phyloP scores from a whole-genome alignment of 2,888 invertebrate genomes.

The Eutolmus rufibarbis region DNA sequence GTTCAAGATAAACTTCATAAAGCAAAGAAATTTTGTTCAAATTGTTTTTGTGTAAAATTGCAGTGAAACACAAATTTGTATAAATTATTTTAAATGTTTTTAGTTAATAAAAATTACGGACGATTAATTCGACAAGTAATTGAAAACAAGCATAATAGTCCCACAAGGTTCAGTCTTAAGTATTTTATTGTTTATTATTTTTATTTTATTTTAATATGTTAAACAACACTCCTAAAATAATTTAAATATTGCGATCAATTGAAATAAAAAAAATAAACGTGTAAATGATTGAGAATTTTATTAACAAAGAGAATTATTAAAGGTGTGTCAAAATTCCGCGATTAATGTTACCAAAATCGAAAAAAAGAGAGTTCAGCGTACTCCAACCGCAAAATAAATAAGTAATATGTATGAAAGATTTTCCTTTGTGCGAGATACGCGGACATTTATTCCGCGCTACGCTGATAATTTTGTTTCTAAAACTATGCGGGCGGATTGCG shows the following conservation, averaged over 20 bases:
- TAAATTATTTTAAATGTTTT: no score
- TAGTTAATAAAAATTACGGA: no score
- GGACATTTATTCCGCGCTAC: background rate
- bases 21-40: background rate
- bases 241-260: background rate
- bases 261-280: background rate
- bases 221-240: background rate
- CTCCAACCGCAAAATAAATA: background rate
- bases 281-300: background rate
- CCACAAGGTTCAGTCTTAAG: background rate
- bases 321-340: background rate
- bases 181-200: no score
- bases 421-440: background rate
- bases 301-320: background rate
- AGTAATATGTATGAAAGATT: background rate
- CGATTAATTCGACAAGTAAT: no score
- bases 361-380: background rate
- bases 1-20: background rate
- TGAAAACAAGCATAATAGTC: background rate
- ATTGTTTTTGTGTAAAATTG: no score
- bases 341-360: background rate
- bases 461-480: background rate
- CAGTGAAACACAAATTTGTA: no score
- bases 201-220: no score
- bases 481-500: background rate